Evolutionary conservation across 2,888 invertebrate genomes (phyloP), one percentile per base, ranked within the genome.

Genomic region (Branchellion lobata): DNA sequence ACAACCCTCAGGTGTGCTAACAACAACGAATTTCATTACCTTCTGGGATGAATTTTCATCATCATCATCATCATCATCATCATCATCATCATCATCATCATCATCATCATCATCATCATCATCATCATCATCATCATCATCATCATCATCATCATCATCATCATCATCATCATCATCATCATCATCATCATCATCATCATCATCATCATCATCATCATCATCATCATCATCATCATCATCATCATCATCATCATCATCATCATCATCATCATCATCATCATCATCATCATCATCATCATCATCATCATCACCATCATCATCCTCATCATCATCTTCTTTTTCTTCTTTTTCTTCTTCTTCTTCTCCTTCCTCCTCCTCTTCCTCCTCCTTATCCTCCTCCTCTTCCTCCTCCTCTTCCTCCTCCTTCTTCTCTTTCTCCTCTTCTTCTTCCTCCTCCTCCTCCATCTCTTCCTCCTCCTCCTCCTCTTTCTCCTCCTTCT

Each of bases 231-330:
- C 69, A 80, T 36, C 68, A 76, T 76, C 51, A 69, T 73, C 69
- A 74, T 80, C 78, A 74, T 72, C 53, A 47, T 68, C 69, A 69
- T 79, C 69, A 53, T 40, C 77, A 47, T 68, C 76, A 33, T 77
- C 65, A 33, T 77, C 77, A 47, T 77, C 80, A 40, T 68, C 77
- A 24, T 27, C 78, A 57, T 73, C 78, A 33, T 78, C 81, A 72
- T 77, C 47, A 57, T 57, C 81, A 53, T 71, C 78, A 47, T 81
- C 79, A 75, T 79, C 47, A 34, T 68, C 71, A 69, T 71, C 78
- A 34, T 79, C 79, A 76, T 81, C 76, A 79, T 79, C 73, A 68
- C 47, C 33, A 69, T 71, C 78, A 29, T 65, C 65, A 65, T 65
- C 65, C 3, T 65, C 65, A 65, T 21, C 65, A 65, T 21, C 65